Evolutionary conservation across 2,797 vertebrate genomes (phyloP), one percentile per base, ranked within the genome.

Genomic region (Hoplostethus mediterraneus): DNA sequence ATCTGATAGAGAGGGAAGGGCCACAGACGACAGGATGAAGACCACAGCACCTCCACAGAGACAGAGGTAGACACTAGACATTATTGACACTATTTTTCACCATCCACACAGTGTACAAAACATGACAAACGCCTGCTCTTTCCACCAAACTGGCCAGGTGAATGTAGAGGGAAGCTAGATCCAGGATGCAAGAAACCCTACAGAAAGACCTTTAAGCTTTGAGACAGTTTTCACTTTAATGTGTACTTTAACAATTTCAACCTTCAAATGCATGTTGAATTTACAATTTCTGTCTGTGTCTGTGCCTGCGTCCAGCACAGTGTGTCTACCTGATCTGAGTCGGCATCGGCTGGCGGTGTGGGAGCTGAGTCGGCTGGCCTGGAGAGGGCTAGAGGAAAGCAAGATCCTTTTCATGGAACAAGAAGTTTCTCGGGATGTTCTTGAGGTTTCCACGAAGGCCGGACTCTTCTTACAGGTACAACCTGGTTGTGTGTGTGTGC

Each of bases 381-480:
- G 95, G 86, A 83, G 63, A 13, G 95, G 96, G 0, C 79, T 98
- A 66, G 93, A 96, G 76, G 67, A 88, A 0, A 91, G 93, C 59
- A 94, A 93, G 57, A 92, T 95, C 3, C 82, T 97, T 1, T 98
- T 99, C 89, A 90, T 77, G 21, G 77, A 89, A 1, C 52, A 56
- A 31, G 94, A 97, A 5, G 73, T 97, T 71, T 72, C 93, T 8
- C 70, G 80, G 0, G 58, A 87, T 0, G 71, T 95, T 63, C 84
- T 95, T 62, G 76, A 91, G 17, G 97, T 97, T 63, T 95, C 95
- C 7, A 62, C 87, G 14, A 74, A 64, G 31, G 92, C 93, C 0
- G 91, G 93, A 0, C 65, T 98, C 53, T 62, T 98, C 73, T 92
- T 91, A 56, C 86, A 90, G 77, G 95, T 96, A 71, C 92, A 95